A percentile compares a stretch with the other conserved stretches of the same genome.
Evolutionary conservation across 1,140 invertebrate genomes (phyloP).

Genomic region (Cryptotermes secundus): DNA sequence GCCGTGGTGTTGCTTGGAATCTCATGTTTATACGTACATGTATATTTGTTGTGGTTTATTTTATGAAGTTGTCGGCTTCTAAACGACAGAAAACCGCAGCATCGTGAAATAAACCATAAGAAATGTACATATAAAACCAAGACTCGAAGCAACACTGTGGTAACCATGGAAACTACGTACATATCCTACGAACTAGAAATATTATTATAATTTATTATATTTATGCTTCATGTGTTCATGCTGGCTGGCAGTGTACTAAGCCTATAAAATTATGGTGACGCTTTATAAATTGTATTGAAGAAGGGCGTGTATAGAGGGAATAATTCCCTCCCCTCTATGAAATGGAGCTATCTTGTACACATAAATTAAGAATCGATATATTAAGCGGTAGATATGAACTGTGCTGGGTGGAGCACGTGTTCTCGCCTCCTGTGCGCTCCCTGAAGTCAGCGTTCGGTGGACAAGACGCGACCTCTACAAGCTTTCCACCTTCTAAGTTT

Average conservation of each 20-base stretch:
- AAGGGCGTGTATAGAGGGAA: neutral
- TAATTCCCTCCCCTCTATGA: neutral
- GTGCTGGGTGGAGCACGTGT: neutral
- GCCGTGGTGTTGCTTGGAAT: no score
- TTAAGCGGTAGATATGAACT: neutral
- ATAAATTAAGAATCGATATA: neutral
- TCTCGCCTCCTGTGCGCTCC: no score
- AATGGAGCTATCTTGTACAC: neutral
- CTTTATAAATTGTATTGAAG: neutral
- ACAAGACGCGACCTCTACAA: no score
- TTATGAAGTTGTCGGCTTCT: no score
- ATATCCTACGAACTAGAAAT: neutral
- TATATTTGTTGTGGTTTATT: no score
- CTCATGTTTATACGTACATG: no score
- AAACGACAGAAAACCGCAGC: no score
- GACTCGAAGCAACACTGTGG: no score
- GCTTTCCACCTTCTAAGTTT: no score
- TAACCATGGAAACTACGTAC: no score
- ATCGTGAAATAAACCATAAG: no score
- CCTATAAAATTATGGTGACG: neutral
- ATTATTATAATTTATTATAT: neutral
- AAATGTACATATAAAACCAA: no score
- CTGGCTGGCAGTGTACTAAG: neutral
- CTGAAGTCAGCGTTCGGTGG: neutral
- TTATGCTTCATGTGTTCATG: neutral